A percentile compares a stretch with the other conserved stretches of the same genome.
These are phyloP conservation scores for Hippolais icterina DNA, from an alignment of 2,113 vertebrate genomes.

Conservation along the genomic window DNA sequence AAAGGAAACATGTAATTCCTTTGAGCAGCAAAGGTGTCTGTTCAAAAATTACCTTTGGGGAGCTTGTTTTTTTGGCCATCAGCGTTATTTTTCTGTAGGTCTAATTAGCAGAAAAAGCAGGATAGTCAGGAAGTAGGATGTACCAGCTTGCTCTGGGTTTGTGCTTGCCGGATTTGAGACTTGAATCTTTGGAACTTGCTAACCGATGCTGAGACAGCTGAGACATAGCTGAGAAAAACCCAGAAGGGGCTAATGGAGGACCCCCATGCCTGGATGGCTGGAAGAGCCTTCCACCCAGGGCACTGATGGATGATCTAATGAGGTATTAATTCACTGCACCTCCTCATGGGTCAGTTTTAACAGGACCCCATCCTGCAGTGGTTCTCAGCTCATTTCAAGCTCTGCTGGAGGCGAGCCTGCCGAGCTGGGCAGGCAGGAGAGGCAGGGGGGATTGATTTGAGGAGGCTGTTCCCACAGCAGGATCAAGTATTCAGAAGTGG, in stretches of 20 bases:
- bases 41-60: not conserved
- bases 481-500: not conserved
- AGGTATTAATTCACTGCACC: not conserved
- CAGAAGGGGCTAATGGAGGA: not conserved
- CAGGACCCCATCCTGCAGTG: not conserved
- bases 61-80: not conserved
- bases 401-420: not conserved
- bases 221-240: not conserved
- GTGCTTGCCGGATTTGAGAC: not conserved
- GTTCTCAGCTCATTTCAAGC: not conserved
- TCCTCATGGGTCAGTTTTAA: not conserved
- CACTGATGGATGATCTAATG: not conserved
- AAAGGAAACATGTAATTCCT: not conserved
- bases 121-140: not conserved
- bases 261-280: rapidly evolving
- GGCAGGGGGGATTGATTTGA: not conserved
- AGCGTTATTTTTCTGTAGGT: not conserved
- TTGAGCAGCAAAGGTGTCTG: not conserved
- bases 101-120: not conserved
- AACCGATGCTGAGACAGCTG: not conserved
- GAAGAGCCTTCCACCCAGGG: not conserved
- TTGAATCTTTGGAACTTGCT: not conserved
- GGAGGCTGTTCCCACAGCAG: not conserved
- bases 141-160: not conserved
- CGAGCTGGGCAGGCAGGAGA: not conserved